Evolutionary conservation across 2,113 vertebrate species (phyloP).

Genomic region (Cygnus buccinator): DNA sequence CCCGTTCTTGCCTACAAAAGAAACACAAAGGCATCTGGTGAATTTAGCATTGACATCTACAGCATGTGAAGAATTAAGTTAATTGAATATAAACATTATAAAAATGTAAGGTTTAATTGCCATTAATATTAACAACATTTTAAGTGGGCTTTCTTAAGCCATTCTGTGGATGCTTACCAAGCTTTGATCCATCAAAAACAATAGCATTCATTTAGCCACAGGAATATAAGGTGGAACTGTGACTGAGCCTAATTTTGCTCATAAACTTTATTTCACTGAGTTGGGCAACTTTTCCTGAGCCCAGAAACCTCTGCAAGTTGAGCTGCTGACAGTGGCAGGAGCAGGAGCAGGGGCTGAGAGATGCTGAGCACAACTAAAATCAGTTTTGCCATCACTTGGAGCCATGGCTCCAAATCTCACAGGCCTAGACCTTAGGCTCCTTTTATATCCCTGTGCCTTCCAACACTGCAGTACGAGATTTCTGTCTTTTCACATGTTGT

Average conservation of each 20-base stretch:
- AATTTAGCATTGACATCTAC: conserved; percentile 32
- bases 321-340: background rate
- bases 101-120: conserved; percentile 24
- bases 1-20: conserved; percentile 90
- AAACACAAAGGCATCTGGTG: conserved; percentile 44
- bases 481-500: background rate
- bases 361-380: background rate
- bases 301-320: background rate
- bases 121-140: conserved; percentile 38
- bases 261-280: background rate
- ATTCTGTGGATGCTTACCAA: conserved; percentile 39
- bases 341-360: background rate
- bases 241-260: conserved; percentile 21
- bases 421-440: background rate
- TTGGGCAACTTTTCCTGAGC: background rate
- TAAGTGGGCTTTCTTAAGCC: conserved; percentile 18
- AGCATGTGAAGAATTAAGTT: conserved; percentile 32
- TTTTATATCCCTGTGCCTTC: background rate
- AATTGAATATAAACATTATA: background rate
- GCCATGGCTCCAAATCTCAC: background rate
- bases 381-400: background rate
- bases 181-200: conserved; percentile 60
- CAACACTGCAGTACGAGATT: background rate
- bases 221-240: conserved; percentile 30
- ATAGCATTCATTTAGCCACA: conserved; percentile 36